phyloP scores from a whole-genome alignment of 64 coral and sea anemone genomes.

The Catalaphyllia jardinei region DNA sequence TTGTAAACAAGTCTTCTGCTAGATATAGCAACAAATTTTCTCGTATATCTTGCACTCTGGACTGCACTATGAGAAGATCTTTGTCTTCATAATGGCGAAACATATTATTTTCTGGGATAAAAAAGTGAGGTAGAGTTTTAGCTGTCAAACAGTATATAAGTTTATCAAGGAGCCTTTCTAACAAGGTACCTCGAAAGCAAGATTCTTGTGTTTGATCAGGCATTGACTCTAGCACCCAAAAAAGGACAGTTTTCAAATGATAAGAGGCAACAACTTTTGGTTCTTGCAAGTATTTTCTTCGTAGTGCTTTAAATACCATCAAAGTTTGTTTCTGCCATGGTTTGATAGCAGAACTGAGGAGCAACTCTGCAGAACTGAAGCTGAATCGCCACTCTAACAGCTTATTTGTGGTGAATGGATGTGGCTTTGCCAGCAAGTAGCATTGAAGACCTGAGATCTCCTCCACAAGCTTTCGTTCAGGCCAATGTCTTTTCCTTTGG shows the following conservation, averaged over 20 bases:
- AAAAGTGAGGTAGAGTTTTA: slow-evolving; percentile 28
- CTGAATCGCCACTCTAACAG: slow-evolving; percentile 30
- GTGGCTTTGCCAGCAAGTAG: slow-evolving; percentile 30
- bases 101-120: slow-evolving; percentile 42
- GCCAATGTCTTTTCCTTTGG: neutral
- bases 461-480: neutral
- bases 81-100: slow-evolving; percentile 7
- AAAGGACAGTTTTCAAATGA: slow-evolving; percentile 38
- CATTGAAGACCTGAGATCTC: slow-evolving; percentile 3
- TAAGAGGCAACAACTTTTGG: slow-evolving; percentile 37
- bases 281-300: slow-evolving; percentile 35
- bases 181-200: neutral
- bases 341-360: slow-evolving; percentile 19
- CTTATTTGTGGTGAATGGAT: slow-evolving; percentile 20
- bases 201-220: neutral
- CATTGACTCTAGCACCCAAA: slow-evolving; percentile 16
- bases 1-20: slow-evolving; percentile 22
- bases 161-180: slow-evolving; percentile 11
- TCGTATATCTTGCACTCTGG: neutral
- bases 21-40: slow-evolving; percentile 15
- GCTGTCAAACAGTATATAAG: neutral
- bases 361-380: slow-evolving; percentile 22
- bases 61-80: neutral
- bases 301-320: slow-evolving; percentile 22
- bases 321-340: slow-evolving; percentile 24